Percentiles rank a stretch among this genome's conserved stretches.
Evolutionary conservation across 2,797 vertebrate genomes (phyloP).

Genomic region (Rhadinocentrus ornatus): DNA sequence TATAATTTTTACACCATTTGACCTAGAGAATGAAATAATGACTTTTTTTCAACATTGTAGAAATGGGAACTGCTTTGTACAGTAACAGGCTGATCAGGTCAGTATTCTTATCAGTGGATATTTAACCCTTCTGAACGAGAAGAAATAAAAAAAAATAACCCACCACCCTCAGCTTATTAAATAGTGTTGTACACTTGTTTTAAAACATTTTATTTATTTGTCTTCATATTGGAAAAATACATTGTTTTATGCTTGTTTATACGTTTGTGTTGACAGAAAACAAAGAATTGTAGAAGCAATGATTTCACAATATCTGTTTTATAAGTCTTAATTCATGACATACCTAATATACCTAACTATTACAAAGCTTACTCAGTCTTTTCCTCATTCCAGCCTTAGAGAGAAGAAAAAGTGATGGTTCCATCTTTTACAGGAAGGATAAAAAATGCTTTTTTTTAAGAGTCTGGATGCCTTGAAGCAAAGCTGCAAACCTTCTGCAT

Average conservation of each 20-base stretch:
- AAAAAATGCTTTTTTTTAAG: conserved; percentile 18
- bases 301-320: neutral
- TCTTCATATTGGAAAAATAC: neutral
- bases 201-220: too few relatives aligned
- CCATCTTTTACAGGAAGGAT: conserved; percentile 46
- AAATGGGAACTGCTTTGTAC: too few relatives aligned
- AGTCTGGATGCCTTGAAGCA: conserved; percentile 47
- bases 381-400: conserved; percentile 18
- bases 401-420: conserved; percentile 20
- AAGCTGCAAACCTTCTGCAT: conserved; percentile 39
- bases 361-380: conserved; percentile 18
- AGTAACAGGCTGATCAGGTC: too few relatives aligned
- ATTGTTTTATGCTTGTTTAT: neutral
- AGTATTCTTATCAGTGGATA: neutral
- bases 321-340: neutral
- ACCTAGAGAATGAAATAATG: conserved; percentile 16
- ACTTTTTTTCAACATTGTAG: neutral
- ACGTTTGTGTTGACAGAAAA: neutral
- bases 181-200: neutral
- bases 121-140: neutral
- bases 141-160: conserved; percentile 6
- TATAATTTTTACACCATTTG: conserved; percentile 60
- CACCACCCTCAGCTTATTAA: neutral
- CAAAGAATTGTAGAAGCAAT: neutral
- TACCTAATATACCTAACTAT: too few relatives aligned